Conservation (phyloP, 1,140 invertebrate species). For the Tigriopus japonicus region DNA sequence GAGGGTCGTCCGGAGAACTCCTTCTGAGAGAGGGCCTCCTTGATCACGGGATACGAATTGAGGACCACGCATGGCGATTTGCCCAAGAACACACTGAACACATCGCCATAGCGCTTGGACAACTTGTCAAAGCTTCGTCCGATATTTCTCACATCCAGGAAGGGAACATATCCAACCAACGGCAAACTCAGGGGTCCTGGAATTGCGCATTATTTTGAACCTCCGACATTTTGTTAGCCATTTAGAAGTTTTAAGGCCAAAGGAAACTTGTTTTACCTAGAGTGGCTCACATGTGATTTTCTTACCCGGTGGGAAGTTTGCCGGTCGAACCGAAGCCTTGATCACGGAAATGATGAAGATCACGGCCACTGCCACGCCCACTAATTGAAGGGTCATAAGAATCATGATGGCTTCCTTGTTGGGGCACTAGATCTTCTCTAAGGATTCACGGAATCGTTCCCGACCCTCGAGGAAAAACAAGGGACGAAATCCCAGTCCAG, state of each 20-base stretch:
- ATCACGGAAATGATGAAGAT: not conserved
- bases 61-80: not conserved
- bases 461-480: no score
- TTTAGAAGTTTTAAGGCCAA: no score
- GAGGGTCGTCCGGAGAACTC: constrained; percentile 6
- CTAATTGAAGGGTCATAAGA: not conserved
- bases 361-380: not conserved
- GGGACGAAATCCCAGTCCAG: no score
- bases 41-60: not conserved
- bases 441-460: no score
- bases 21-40: not conserved
- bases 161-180: constrained; percentile 1
- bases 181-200: not conserved
- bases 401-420: no score
- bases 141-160: constrained; percentile 6
- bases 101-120: not conserved
- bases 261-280: no score
- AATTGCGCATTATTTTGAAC: not conserved
- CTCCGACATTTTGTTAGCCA: no score
- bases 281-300: not conserved
- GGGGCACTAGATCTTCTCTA: no score
- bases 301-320: constrained; percentile 5
- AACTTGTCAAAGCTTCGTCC: not conserved
- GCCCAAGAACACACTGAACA: constrained; percentile 8
- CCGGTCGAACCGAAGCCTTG: not conserved